These are phyloP conservation scores for Sphenopsis melanotis DNA, from an alignment of 2,797 vertebrate species.

Conservation along the genomic window DNA sequence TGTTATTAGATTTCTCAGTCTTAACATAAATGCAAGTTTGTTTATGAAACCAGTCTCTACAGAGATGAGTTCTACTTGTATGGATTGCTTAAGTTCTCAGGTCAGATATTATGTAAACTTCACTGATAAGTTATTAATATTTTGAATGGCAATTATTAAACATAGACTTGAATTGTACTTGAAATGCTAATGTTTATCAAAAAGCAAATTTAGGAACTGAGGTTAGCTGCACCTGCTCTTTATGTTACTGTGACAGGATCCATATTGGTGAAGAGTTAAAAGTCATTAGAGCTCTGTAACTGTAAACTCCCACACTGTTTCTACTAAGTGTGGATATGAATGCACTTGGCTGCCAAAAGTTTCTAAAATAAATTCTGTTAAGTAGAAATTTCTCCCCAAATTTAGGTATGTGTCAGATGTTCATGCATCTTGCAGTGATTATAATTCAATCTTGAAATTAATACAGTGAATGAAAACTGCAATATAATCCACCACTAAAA, in stretches of 20 bases:
- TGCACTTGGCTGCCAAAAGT: background rate
- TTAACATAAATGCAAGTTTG: background rate
- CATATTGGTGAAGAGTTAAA: background rate
- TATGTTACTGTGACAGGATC: background rate
- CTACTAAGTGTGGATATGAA: background rate
- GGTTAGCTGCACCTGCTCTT: background rate
- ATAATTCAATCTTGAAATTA: background rate
- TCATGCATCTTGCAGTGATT: conserved; percentile 12
- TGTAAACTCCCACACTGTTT: background rate
- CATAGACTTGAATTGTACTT: background rate
- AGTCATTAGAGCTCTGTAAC: background rate
- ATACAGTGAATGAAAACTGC: background rate
- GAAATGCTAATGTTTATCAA: background rate
- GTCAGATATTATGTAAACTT: background rate
- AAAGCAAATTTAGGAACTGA: background rate
- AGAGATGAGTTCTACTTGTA: background rate
- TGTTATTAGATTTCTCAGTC: background rate
- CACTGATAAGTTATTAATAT: background rate
- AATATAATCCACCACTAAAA: background rate
- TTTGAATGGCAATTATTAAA: background rate
- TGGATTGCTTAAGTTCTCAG: background rate
- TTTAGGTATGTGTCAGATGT: background rate
- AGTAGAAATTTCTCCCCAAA: background rate
- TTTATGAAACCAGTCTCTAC: background rate
- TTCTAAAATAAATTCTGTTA: background rate